phyloP scores from a whole-genome alignment of 2,888 invertebrate species.

The Dasysyrphus tricinctus region DNA sequence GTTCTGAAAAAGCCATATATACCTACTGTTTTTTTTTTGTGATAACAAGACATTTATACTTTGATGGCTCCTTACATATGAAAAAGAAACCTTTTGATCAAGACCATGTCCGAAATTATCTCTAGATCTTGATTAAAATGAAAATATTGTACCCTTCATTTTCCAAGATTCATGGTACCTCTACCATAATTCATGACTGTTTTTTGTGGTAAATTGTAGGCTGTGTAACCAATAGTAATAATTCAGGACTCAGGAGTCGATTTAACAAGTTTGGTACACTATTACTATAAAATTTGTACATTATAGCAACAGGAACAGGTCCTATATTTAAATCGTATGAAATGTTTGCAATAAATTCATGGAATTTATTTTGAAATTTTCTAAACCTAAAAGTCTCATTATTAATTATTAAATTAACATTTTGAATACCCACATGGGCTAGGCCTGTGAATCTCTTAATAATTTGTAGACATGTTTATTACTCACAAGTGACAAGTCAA shows the following conservation, averaged over 20 bases:
- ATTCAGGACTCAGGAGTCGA: no score
- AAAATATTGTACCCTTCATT: no score
- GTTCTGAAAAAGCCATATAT: no score
- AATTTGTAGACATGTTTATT: conserved; percentile 42
- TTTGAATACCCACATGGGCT: not conserved
- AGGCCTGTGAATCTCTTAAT: conserved; percentile 12
- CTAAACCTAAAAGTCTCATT: not conserved
- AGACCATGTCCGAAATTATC: no score
- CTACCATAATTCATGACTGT: no score
- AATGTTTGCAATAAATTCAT: not conserved
- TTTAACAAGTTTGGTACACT: not conserved
- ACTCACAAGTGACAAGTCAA: not conserved
- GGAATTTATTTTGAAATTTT: not conserved
- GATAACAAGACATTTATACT: no score
- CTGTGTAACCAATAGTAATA: not conserved
- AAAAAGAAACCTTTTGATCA: no score
- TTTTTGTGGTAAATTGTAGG: no score
- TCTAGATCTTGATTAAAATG: no score
- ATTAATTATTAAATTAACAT: not conserved
- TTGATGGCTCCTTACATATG: no score
- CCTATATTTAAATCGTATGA: not conserved
- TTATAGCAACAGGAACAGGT: not conserved
- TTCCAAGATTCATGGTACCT: no score
- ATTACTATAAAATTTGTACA: not conserved
- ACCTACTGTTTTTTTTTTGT: no score